Evolutionary conservation across 2,113 vertebrate species (phyloP), one percentile per base, ranked within the genome.

Genomic region (Proteles cristata): DNA sequence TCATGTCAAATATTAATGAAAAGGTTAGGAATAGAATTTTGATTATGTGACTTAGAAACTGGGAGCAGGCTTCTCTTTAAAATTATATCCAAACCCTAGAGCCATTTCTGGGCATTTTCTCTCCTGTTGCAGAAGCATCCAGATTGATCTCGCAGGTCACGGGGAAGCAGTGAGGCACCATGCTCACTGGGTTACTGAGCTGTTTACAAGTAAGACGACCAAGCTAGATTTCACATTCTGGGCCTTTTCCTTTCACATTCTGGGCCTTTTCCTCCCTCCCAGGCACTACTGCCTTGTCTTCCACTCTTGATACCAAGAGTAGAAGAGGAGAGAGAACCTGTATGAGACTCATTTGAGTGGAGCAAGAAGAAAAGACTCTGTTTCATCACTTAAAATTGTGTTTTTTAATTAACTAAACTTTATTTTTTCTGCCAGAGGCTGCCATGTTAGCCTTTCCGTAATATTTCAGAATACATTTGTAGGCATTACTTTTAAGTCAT

Each of bases 231-330:
- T 94, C 53, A 21, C 92, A 4, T 15, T 35, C 89, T 0, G 73
- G 35, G 0, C 3, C 93, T 69, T 97, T 90, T 90, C 53, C 81
- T 61, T 95, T 94, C 53, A 21, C 92, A 4, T 15, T 35, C 89
- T 0, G 73, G 35, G 0, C 3, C 93, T 69, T 97, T 90, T 90
- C 53, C 81, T 61, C 95, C 63, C 83, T 55, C 93, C 95, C 63
- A 82, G 79, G 53, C 73, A 35, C 94, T 96, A 81, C 63, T 92
- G 96, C 94, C 74, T 53, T 10, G 58, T 85, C 66, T 48, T 90
- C 66, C 63, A 11, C 35, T 76, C 90, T 94, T 68, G 65, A 71
- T 96, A 95, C 97, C 88, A 96, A 33, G 8, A 92, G 19, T 16
- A 10, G 21, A 31, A 79, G 28, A 94, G 48, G 95, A 76, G 71